A percentile compares a stretch with the other conserved stretches of the same genome.
These are phyloP conservation scores for Serilophus lunatus DNA, from an alignment of 2,113 vertebrate genomes.

Conservation along the genomic window DNA sequence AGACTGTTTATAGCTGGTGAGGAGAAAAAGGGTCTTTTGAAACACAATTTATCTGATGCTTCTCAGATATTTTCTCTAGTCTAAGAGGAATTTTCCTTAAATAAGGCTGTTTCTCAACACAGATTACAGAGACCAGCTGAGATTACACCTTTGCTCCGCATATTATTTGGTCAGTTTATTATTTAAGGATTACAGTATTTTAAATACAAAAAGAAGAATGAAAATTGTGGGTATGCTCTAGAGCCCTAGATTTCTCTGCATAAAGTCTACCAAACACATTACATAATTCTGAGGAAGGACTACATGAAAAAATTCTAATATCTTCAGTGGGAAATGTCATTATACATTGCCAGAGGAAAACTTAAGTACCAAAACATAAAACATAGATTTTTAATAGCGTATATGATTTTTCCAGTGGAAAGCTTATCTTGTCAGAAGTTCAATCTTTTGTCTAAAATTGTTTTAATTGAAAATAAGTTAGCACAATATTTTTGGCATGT, in stretches of 20 bases:
- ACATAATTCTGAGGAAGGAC: background rate
- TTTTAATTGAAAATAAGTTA: background rate
- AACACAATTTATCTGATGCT: background rate
- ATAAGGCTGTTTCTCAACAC: background rate
- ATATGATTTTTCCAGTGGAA: background rate
- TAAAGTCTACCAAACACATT: background rate
- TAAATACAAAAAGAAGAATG: background rate
- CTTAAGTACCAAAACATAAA: background rate
- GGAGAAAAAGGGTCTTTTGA: background rate
- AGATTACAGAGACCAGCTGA: background rate
- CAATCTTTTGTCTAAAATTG: background rate
- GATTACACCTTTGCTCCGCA: background rate
- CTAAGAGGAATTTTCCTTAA: background rate
- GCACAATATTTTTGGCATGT: background rate
- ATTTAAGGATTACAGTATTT: background rate
- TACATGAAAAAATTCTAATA: background rate
- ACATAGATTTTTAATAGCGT: background rate
- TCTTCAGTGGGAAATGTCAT: background rate
- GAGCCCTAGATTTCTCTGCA: background rate
- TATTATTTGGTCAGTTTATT: too few relatives aligned
- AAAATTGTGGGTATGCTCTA: background rate
- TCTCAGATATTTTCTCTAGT: background rate
- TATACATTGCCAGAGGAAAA: background rate
- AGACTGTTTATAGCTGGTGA: background rate
- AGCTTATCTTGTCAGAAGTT: background rate